Evolutionary conservation across 2,888 invertebrate species (phyloP), one percentile per base, ranked within the genome.

Genomic region (Mimas tiliae): DNA sequence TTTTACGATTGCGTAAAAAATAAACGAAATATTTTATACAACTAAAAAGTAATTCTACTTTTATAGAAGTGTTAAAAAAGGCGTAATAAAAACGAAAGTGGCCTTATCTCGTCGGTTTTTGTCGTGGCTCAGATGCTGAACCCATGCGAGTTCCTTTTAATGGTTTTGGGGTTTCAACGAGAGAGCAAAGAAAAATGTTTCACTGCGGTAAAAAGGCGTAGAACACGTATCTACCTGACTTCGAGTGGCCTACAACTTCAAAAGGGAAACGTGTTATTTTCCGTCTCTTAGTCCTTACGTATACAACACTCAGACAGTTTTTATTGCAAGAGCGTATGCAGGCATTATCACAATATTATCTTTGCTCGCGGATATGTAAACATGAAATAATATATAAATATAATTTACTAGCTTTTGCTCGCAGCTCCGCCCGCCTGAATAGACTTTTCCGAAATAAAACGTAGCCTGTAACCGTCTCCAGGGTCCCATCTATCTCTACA

Each of bases 131-230:
- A 75, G 69, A 72, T 75, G 76, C 68, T 76, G 72, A 76, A 78
- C 76, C 78, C 76, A 72, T 76, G 67, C 72, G 72, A 78, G 73
- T 78, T 76, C 69, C 74, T 76, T 79, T 74, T 80, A 78, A 80
- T 77, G 78, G 74, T 72, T 81, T 79, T 72, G 73, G 74, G 77
- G 71, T 69, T 74, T 70, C 70, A 72, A 68, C 67, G 68, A 65
- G 70, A 74, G 74, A 75, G 73, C 71, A 74, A 72, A 69, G 67
- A 74, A 73, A 74, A 69, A 71, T 75, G 72, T 73, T 77, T 71
- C 67, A 69, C 66, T 74, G 62, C 67, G 65, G 68, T 65, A 68
- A 73, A 72, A 69, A 69, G 64, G 71, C 70, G 70, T 68, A 45
- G 38, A 69, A 66, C 70, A 68, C 65, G 65, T 67, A 52, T 27